Evolutionary conservation across 2,113 vertebrate species (phyloP), one percentile per base, ranked within the genome.

Genomic region (Thymallus thymallus): DNA sequence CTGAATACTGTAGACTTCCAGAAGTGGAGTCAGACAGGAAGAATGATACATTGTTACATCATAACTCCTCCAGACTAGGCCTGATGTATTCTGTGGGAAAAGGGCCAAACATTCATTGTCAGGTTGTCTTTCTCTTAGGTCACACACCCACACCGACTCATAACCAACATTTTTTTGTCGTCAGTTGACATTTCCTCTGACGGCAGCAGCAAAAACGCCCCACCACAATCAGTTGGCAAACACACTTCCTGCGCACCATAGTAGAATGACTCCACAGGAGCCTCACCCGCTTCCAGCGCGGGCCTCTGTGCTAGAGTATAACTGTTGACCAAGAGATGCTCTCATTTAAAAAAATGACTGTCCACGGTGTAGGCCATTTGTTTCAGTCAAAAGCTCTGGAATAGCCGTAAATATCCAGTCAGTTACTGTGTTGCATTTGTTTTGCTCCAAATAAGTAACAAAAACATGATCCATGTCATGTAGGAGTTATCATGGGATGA

Each of bases 181-280:
- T 24, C 45, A 3, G 5, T 48, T 68, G 29, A 26, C 9, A 41
- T 64, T 74, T 83, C 81, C 74, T 72, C 23, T 46, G 35, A 70
- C 45, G 35, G 46, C 4, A 23, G 13, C 1, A 20, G 46, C 24
- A 41, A 77, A 75, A 81, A 29, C 5, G 24, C n/a, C 67, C 32
- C 48, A 29, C 10, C 41, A 23, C 24, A 76, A 83, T 86, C 79
- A 83, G 46, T 73, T 81, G 72, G 63, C 79, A 77, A 48, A 64
- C 68, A 74, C 67, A 69, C 64, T 83, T 86, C 81, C 81, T 81
- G 84, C 66, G 45, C 62, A 77, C 73, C 66, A 67, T 55, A 66
- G 63, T 61, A 66, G 63, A 51, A 18, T 48, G 74, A 75, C 78
- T 45, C 68, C 12, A 46, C 62, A 24, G 62, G 70, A 75, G 63